Conservation (phyloP, 2,888 invertebrate species). For the Argyresthia goedartella region DNA sequence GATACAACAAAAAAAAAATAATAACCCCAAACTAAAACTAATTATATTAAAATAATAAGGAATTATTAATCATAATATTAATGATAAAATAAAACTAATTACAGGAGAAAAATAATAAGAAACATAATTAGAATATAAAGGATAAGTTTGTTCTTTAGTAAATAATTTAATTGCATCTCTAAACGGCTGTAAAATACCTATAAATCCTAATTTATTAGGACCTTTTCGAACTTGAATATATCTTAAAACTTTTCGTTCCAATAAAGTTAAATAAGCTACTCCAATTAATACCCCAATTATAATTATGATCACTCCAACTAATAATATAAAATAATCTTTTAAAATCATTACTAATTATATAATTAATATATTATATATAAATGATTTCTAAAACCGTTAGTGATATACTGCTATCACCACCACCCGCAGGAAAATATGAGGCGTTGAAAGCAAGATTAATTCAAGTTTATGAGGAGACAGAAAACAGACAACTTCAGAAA, state of each 20-base stretch:
- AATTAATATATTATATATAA: constrained; percentile 60
- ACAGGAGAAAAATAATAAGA: constrained; percentile 73
- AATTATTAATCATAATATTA: constrained; percentile 70
- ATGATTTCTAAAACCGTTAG: constrained; percentile 79
- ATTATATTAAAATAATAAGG: constrained; percentile 68
- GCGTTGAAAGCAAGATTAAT: too few relatives aligned
- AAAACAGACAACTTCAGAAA: too few relatives aligned
- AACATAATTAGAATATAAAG: constrained; percentile 70
- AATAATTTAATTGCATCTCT: constrained; percentile 81
- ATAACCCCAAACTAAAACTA: constrained; percentile 69
- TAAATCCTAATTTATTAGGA: constrained; percentile 76
- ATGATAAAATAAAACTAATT: constrained; percentile 70
- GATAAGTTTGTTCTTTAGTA: constrained; percentile 73
- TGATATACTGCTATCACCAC: too few relatives aligned
- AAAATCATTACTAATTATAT: constrained; percentile 70
- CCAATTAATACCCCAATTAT: constrained; percentile 73
- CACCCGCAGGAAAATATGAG: too few relatives aligned
- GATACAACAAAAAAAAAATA: constrained; percentile 76
- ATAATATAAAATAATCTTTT: constrained; percentile 48
- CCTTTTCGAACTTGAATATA: constrained; percentile 82
- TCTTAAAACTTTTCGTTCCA: constrained; percentile 79
- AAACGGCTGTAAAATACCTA: constrained; percentile 78
- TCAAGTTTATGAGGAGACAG: too few relatives aligned
- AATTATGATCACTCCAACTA: constrained; percentile 60
- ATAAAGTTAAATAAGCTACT: constrained; percentile 79